Evolutionary conservation across 2,888 invertebrate genomes (phyloP).

Genomic region (Drosophila kuntzei): DNA sequence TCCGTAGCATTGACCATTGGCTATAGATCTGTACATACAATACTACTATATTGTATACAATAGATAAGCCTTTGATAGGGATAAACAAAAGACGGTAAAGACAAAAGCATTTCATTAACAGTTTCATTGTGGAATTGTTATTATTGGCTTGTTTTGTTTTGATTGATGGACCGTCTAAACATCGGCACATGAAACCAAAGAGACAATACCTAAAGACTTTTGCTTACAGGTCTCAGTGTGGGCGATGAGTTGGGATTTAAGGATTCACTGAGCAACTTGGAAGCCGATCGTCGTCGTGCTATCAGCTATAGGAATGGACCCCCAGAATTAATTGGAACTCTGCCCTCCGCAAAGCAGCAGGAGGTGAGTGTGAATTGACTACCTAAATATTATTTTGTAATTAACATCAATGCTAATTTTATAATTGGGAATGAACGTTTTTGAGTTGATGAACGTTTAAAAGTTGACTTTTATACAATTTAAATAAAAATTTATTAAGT

Average conservation of each 20-base stretch:
- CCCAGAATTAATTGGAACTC: slow-evolving; percentile 84
- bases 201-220: slow-evolving; percentile 30
- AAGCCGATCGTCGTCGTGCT: slow-evolving; percentile 90
- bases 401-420: background rate
- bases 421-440: too few species aligned
- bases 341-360: slow-evolving; percentile 71
- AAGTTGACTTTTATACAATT: too few species aligned
- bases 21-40: slow-evolving; percentile 44
- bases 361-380: slow-evolving; percentile 35
- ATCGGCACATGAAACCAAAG: background rate
- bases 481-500: too few species aligned
- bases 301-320: slow-evolving; percentile 87
- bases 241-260: slow-evolving; percentile 95
- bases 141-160: slow-evolving; percentile 17
- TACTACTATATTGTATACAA: slow-evolving; percentile 33
- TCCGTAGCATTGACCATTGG: slow-evolving; percentile 55
- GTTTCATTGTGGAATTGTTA: slow-evolving; percentile 26
- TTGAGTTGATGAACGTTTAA: too few species aligned
- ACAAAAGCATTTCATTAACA: slow-evolving; percentile 65
- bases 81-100: slow-evolving; percentile 40
- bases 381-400: background rate
- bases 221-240: slow-evolving; percentile 90
- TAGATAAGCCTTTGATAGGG: slow-evolving; percentile 20
- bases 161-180: slow-evolving; percentile 41
- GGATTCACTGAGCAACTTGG: slow-evolving; percentile 92